Evolutionary conservation across 2,113 vertebrate genomes (phyloP).

Genomic region (Alexandromys fortis): DNA sequence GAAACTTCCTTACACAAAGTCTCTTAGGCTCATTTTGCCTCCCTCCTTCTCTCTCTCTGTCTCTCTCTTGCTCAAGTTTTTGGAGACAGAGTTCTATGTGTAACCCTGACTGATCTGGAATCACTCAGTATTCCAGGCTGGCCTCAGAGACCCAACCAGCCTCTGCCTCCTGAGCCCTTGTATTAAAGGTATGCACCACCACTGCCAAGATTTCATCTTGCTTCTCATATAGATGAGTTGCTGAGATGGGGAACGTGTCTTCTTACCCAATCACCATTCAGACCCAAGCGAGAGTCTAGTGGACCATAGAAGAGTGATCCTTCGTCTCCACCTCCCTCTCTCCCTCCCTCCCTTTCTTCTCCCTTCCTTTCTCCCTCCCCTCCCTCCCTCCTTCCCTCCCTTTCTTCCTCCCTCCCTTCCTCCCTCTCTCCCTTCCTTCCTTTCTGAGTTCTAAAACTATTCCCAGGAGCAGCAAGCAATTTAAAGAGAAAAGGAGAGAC

Average conservation of each 20-base stretch:
- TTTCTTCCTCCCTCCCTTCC: no score
- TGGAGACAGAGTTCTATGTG: not conserved
- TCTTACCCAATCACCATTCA: not conserved
- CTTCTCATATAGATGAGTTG: not conserved
- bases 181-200: not conserved
- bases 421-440: no score
- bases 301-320: not conserved
- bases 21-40: not conserved
- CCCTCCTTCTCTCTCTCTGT: not conserved
- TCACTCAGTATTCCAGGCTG: not conserved
- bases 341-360: not conserved
- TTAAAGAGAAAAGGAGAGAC: not conserved
- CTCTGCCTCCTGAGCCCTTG: not conserved
- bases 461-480: constrained; percentile 3
- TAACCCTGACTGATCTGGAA: not conserved
- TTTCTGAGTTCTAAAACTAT: not conserved
- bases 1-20: not conserved
- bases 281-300: not conserved
- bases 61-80: not conserved
- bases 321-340: not conserved
- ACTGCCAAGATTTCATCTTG: not conserved
- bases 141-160: not conserved
- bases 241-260: not conserved
- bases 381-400: not conserved
- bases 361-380: no score